These are phyloP conservation scores for Smithornis capensis DNA, from an alignment of 2,113 vertebrate species.

Conservation along the genomic window DNA sequence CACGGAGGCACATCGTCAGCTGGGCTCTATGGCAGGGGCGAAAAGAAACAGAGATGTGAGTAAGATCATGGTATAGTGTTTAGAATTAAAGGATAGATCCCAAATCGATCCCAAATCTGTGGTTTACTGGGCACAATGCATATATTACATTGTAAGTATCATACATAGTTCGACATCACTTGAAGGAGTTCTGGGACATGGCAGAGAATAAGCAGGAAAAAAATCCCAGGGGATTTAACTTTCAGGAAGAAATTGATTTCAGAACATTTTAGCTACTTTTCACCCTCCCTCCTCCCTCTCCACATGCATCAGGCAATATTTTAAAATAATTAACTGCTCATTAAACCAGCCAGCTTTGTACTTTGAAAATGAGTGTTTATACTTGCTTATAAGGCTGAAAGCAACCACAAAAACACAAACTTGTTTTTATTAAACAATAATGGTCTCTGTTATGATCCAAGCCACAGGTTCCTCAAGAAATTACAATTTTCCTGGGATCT, in stretches of 20 bases:
- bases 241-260: neutral
- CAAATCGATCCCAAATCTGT: no score
- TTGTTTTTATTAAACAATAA: neutral
- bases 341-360: neutral
- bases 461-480: neutral
- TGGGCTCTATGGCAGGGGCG: slow-evolving; percentile 77
- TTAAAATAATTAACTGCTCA: neutral
- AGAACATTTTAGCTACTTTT: neutral
- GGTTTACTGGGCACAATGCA: neutral
- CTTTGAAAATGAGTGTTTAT: neutral
- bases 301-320: neutral
- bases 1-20: slow-evolving; percentile 92
- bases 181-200: neutral
- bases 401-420: neutral
- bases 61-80: neutral
- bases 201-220: neutral
- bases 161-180: neutral
- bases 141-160: neutral
- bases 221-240: neutral
- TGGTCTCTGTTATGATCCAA: neutral
- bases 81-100: neutral
- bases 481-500: neutral
- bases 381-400: neutral
- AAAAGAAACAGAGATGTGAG: neutral
- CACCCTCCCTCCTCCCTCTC: neutral